phyloP scores from a whole-genome alignment of 92 coral and sea anemone species.

The Ricordea florida region DNA sequence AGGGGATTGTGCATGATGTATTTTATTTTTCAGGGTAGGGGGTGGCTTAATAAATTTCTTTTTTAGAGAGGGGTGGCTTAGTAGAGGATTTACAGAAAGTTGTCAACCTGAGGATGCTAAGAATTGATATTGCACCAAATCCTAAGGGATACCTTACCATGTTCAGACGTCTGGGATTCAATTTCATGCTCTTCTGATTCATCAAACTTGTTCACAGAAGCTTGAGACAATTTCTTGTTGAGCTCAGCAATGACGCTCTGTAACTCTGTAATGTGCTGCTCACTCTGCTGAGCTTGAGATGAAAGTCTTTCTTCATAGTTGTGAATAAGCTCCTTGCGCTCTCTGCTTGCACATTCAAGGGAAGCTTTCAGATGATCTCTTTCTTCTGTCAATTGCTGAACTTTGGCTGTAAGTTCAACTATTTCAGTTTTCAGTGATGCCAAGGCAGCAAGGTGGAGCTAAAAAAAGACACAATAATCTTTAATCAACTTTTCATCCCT shows the following conservation, averaged over 20 bases:
- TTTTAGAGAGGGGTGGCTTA: too few species aligned
- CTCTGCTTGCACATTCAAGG: constrained; percentile 59
- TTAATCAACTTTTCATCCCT: not conserved
- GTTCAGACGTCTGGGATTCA: constrained; percentile 91
- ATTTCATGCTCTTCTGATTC: constrained; percentile 89
- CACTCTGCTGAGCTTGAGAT: constrained; percentile 89
- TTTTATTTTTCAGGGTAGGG: too few species aligned
- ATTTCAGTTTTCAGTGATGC: constrained; percentile 95
- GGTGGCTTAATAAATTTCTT: too few species aligned
- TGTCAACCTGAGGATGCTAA: too few species aligned
- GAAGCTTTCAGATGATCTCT: constrained; percentile 71
- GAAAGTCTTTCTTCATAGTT: constrained; percentile 85
- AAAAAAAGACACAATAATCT: not conserved
- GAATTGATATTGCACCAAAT: too few species aligned
- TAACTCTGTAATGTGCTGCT: constrained; percentile 89
- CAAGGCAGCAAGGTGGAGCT: constrained; percentile 95
- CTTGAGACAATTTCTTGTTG: constrained; percentile 76
- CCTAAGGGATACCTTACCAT: constrained; percentile 72
- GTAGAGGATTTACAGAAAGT: too few species aligned
- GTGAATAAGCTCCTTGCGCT: constrained; percentile 79
- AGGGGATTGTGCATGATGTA: too few species aligned
- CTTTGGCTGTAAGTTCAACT: constrained; percentile 80
- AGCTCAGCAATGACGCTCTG: constrained; percentile 98
- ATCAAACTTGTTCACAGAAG: constrained; percentile 86
- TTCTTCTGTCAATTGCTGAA: constrained; percentile 88